Evolutionary conservation across 2,888 invertebrate species (phyloP).

Genomic region (Sipunculus nudus): DNA sequence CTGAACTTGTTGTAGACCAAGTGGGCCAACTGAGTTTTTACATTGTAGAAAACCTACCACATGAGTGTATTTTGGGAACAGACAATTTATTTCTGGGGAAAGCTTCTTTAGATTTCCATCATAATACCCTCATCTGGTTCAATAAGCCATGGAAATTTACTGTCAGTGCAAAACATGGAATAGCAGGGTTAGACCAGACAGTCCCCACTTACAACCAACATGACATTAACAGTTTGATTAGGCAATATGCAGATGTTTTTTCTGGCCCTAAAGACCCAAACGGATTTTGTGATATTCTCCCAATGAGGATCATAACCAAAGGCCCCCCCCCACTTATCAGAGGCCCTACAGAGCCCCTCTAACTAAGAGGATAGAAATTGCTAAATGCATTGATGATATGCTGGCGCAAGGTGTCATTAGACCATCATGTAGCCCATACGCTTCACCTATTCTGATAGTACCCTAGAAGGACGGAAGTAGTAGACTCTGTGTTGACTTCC

Average conservation of each 20-base stretch:
- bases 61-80: slow-evolving; percentile 3
- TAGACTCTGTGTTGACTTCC: slow-evolving; percentile 21
- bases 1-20: background rate
- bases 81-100: background rate
- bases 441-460: slow-evolving; percentile 8
- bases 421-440: slow-evolving; percentile 3
- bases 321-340: slow-evolving; percentile 8
- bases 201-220: background rate
- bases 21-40: background rate
- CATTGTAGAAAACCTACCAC: background rate
- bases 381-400: slow-evolving; percentile 18
- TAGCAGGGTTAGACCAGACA: background rate
- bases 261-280: background rate
- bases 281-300: background rate
- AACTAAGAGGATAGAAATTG: slow-evolving; percentile 4
- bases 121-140: background rate
- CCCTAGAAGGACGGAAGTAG: slow-evolving; percentile 22
- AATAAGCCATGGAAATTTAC: background rate
- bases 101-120: background rate
- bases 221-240: background rate
- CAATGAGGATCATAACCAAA: background rate
- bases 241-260: slow-evolving; percentile 9
- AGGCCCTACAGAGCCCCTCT: slow-evolving; percentile 12
- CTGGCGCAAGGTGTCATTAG: slow-evolving; percentile 3
- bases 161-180: background rate